Base-by-base conservation (phyloP, 1,140 invertebrate species). In the Sinonovacula constricta region DNA sequence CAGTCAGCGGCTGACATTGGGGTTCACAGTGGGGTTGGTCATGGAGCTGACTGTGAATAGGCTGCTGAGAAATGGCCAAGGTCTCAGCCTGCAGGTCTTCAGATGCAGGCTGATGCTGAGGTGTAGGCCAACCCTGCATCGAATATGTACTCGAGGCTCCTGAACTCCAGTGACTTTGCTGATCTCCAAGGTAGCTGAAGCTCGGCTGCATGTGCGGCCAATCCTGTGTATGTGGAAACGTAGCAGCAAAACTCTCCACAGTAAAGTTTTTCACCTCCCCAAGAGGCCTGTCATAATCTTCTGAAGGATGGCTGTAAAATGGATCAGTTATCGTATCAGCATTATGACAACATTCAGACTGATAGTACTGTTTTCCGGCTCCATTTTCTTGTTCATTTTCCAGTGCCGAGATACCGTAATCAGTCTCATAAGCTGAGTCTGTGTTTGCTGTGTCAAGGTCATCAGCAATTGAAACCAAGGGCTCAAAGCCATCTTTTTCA, bases 381-480 rank as follows among this genome's bases (percentile, higher is more conserved):
- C 39, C 39, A 45, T 18, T 18, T 10, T 45, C 39, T 45, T 45
- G 39, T 45, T 45, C 39, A 45, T 45, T 10, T 45, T 45, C 39
- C 39, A 45, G 39, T 45, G 39, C 39, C 18, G 39, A 45, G 7
- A 45, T 45, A 7, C 77, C 69, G 51, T 71, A 79, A 24, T 79
- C 77, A 4, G 68, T 71, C 39, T 72, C 69, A 57, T 72, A 71
- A 22, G 75, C 78, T n/a, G 80, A 84, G 24, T 74, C 80, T 53
- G 80, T 84, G 54, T 78, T 78, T 39, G 81, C 72, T 34, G 74
- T 75, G 33, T 84, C 80, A 14, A 77, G 66, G 31, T 76, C 82
- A 63, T 83, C 78, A 14, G 71, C 75, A 77, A 71, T 75, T 30
- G 74, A 30, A 49, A 79, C 68, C 53, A 78, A 68, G 14, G 71